Base-by-base conservation (phyloP, 2,888 invertebrate genomes). In the Acleris holmiana region DNA sequence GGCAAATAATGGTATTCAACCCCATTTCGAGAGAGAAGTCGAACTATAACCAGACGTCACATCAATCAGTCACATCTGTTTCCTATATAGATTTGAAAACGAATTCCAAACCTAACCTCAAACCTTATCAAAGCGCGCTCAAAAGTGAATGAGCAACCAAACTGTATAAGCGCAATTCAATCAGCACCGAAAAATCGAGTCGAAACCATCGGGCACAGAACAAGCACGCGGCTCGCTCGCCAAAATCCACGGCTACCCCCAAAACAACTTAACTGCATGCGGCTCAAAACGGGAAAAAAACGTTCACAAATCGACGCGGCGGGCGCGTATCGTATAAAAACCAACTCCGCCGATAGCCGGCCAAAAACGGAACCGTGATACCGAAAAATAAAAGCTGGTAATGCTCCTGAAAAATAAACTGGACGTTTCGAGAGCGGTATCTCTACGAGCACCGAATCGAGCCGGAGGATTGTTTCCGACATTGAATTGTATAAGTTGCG, bases 301-400 rank as follows among this genome's bases (percentile, higher is more conserved):
- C 79, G 83, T 86, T 84, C 84, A 76, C 91, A 91, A 90, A 88
- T 91, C 90, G 91, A 84, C 86, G 84, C 80, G 76, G 73, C 76
- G 74, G 78, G 78, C 80, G 73, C 71, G 81, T 90, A 87, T 88
- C 86, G 88, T 86, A 88, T 88, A 88, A 90, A 92, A 89, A 88
- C 87, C 85, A 80, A 88, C 80, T 86, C 81, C 77, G 77, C 86
- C 89, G 88, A 89, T 90, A 83, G 89, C 78, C 82, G 86, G 85
- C 91, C 90, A 90, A 90, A 90, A 91, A 86, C 90, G 91, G 88
- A 86, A 85, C 90, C 82, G 91, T 89, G 90, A 91, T 91, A 92
- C 92, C 92, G 84, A 92, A 88, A 92, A 92, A 90, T 91, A 92
- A 91, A 91, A 88, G 86, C 79, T 83, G 72, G 81, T 87, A 89